Base-by-base conservation (phyloP, 1,140 invertebrate genomes). In the Dreissena rostriformis region DNA sequence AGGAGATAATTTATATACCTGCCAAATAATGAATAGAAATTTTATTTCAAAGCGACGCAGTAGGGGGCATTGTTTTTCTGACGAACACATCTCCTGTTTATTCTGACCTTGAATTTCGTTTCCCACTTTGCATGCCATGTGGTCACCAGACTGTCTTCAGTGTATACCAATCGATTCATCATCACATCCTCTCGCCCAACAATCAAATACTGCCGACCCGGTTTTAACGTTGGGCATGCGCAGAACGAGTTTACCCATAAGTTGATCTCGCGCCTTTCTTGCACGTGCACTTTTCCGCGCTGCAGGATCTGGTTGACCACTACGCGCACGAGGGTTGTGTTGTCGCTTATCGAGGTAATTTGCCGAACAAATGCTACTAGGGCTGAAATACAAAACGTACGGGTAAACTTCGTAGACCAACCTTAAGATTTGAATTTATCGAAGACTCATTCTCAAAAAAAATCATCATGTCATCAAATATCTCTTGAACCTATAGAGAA, bases 41-140 rank as follows among this genome's bases (percentile, higher is more conserved):
- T n/a, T n/a, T n/a, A n/a, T n/a, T n/a, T n/a, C n/a, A n/a, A n/a
- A n/a, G n/a, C n/a, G n/a, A n/a, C n/a, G n/a, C n/a, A n/a, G n/a
- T n/a, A n/a, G n/a, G n/a, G n/a, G n/a, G n/a, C n/a, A n/a, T n/a
- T n/a, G n/a, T n/a, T n/a, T n/a, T n/a, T n/a, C n/a, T n/a, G n/a
- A n/a, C n/a, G n/a, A n/a, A n/a, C n/a, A n/a, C n/a, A n/a, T n/a
- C n/a, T n/a, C 39, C 2, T 39, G 39, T 39, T 39, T 39, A 39
- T 39, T 39, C 82, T 53, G 51, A 84, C 82, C 68, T 61, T 77
- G 24, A 84, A 84, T 19, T 84, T 84, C 22, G 29, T 71, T n/a
- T 77, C 82, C 82, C 82, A 84, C 51, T 84, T 84, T 22, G 29
- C n/a, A 11, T 84, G 76, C 82, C 82, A 84, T 61, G 67, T 22